Conservation (phyloP, 2,797 vertebrate genomes). For the Sarcoramphus papa region DNA sequence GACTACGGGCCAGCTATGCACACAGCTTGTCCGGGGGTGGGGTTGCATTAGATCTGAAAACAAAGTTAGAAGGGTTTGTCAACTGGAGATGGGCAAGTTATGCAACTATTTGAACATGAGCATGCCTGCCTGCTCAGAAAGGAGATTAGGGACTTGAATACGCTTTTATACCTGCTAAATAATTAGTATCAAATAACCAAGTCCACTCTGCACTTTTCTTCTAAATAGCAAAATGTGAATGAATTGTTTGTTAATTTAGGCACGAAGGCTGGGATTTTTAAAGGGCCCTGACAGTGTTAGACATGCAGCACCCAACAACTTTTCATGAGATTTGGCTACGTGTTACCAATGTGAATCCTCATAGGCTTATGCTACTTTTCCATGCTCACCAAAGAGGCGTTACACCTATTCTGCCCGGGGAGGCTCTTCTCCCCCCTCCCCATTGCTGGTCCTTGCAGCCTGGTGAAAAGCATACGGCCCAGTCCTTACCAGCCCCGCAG, state of each 20-base stretch:
- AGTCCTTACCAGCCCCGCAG: neutral
- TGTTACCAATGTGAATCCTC: neutral
- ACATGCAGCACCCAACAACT: neutral
- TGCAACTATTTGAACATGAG: constrained; percentile 52
- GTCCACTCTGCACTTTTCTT: constrained; percentile 9
- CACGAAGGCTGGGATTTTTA: neutral
- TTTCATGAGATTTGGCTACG: neutral
- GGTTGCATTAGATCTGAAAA: constrained; percentile 1
- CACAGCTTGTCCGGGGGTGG: neutral
- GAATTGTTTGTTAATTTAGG: neutral
- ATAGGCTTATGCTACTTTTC: neutral
- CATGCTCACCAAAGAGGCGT: accelerated
- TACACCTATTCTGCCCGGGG: neutral
- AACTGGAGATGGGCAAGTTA: constrained; percentile 50
- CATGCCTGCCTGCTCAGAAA: constrained; percentile 51
- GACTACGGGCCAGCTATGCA: neutral
- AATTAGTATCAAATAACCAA: constrained; percentile 45
- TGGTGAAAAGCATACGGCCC: neutral
- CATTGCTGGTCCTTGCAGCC: neutral
- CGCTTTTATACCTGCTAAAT: constrained; percentile 26
- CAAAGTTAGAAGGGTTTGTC: constrained; percentile 30
- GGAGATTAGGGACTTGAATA: constrained; percentile 43
- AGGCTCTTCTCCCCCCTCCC: neutral
- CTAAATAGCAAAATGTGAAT: neutral
- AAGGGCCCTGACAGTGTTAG: neutral